Percentiles rank a stretch among this genome's conserved stretches.
phyloP scores from a whole-genome alignment of 2,113 vertebrate species.

The Xenopus borealis region DNA sequence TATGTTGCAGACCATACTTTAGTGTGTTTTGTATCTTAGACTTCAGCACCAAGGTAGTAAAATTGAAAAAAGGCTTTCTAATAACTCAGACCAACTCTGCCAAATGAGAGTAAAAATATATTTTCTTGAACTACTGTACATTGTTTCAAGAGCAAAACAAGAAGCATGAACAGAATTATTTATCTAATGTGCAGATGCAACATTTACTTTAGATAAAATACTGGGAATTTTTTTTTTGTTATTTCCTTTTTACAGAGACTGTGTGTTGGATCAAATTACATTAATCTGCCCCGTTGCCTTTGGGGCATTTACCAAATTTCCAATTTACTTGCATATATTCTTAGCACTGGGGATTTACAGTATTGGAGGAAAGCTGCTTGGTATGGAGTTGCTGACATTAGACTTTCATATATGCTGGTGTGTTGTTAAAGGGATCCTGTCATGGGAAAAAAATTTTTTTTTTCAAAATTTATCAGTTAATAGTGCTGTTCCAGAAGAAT shows the following conservation, averaged over 20 bases:
- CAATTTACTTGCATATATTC: constrained; percentile 40
- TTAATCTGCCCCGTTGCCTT: constrained; percentile 29
- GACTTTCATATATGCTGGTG: not conserved
- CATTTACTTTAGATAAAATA: constrained; percentile 25
- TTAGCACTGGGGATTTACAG: constrained; percentile 16
- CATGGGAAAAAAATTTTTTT: no score
- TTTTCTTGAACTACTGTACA: constrained; percentile 46
- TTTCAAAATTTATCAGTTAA: no score
- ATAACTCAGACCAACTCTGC: constrained; percentile 53
- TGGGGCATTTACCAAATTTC: constrained; percentile 37
- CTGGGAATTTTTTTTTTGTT: not conserved
- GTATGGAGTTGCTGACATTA: constrained; percentile 5
- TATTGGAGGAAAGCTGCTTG: not conserved
- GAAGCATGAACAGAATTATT: constrained; percentile 41
- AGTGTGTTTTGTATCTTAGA: constrained; percentile 64
- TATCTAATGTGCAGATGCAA: constrained; percentile 45
- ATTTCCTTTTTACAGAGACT: constrained; percentile 27
- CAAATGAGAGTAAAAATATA: constrained; percentile 43
- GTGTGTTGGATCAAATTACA: constrained; percentile 32
- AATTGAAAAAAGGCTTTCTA: constrained; percentile 63
- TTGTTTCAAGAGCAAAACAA: constrained; percentile 41
- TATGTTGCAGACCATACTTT: constrained; percentile 75
- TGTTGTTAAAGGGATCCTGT: not conserved
- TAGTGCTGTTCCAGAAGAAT: no score
- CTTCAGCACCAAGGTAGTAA: constrained; percentile 59